Evolutionary conservation across 2,113 vertebrate genomes (phyloP).

Genomic region (Jacana jacana): DNA sequence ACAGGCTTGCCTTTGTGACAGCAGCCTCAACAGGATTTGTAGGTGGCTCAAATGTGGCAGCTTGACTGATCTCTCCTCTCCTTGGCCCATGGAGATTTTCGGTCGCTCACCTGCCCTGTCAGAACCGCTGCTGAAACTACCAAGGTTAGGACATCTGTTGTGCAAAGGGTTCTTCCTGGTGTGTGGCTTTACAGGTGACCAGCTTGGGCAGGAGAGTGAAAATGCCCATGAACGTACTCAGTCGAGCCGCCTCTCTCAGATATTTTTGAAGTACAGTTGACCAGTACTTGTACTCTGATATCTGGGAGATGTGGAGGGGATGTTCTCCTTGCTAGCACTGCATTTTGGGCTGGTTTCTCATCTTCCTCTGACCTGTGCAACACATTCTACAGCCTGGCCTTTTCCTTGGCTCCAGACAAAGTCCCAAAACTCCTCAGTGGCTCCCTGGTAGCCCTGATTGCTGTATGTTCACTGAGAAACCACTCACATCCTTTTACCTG

Average conservation of each 20-base stretch:
- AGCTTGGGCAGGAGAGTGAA: neutral
- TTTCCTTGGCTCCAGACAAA: neutral
- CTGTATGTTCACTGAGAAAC: accelerated
- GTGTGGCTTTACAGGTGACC: neutral
- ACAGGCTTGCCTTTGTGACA: neutral
- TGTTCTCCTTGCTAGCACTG: neutral
- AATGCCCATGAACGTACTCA: neutral
- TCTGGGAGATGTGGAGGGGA: too few species aligned
- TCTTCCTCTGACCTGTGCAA: neutral
- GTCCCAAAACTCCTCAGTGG: neutral
- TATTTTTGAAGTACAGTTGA: too few species aligned
- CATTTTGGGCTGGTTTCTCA: neutral
- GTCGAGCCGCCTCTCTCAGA: neutral
- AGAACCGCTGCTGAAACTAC: neutral
- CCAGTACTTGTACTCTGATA: too few species aligned
- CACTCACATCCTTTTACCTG: neutral
- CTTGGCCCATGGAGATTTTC: neutral
- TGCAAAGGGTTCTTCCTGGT: neutral
- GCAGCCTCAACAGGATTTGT: neutral
- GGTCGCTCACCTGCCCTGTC: neutral
- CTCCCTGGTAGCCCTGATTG: neutral
- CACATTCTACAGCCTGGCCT: neutral
- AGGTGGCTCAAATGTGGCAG: neutral
- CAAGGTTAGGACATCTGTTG: accelerated
- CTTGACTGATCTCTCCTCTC: neutral